Evolutionary conservation across 2,113 vertebrate species (phyloP).

Genomic region (Embiotoca jacksoni): DNA sequence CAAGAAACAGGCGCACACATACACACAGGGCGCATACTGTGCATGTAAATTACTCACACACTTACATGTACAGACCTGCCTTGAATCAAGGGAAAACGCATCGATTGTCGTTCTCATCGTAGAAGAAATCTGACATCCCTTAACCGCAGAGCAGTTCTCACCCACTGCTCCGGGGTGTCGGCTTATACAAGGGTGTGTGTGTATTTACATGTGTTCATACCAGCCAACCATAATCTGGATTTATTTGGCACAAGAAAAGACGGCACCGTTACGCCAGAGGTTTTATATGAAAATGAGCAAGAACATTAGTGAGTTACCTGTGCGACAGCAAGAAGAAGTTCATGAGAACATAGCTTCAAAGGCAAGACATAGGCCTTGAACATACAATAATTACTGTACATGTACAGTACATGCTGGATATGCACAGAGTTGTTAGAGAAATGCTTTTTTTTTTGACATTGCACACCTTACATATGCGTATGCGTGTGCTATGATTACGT

Average conservation of each 20-base stretch:
- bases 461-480: background rate
- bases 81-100: conserved; percentile 39
- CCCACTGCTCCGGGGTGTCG: conserved; percentile 44
- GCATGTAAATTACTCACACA: background rate
- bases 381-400: conserved; percentile 14
- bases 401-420: conserved; percentile 3
- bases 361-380: conserved; percentile 11
- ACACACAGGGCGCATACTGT: background rate
- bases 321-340: background rate
- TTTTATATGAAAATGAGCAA: conserved; percentile 26
- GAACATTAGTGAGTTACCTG: conserved; percentile 29
- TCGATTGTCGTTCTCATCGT: conserved; percentile 54
- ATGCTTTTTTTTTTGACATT: background rate
- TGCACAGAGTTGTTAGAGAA: background rate
- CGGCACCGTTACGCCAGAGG: conserved; percentile 16
- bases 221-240: conserved; percentile 35
- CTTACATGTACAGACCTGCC: conserved; percentile 47
- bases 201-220: conserved; percentile 11
- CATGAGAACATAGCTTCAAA: conserved; percentile 22
- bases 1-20: background rate
- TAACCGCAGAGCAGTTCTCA: conserved; percentile 44
- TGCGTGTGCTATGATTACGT: background rate
- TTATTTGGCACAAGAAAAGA: conserved; percentile 72
- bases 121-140: conserved; percentile 1
- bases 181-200: conserved; percentile 35